These are phyloP conservation scores for Catocala fraxini DNA, from an alignment of 2,888 invertebrate genomes.

Conservation along the genomic window DNA sequence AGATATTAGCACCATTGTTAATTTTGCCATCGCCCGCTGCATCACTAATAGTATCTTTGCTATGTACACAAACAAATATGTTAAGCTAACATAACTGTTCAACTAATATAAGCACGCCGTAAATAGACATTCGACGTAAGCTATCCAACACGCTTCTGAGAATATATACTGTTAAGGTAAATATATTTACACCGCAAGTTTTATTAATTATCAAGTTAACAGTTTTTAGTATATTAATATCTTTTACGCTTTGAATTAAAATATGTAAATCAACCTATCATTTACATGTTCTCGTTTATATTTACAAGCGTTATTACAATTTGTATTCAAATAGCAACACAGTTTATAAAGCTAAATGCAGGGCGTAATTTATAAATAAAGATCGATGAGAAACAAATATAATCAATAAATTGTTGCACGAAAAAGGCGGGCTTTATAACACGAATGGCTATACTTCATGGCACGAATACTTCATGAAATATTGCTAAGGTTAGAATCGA, in stretches of 20 bases:
- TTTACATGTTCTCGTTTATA: conserved; percentile 14
- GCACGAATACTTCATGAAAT: conserved; percentile 17
- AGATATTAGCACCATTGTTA: conserved; percentile 9
- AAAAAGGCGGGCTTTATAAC: conserved; percentile 35
- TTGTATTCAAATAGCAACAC: conserved; percentile 17
- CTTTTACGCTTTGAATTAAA: conserved; percentile 12
- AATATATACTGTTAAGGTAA: too few species aligned
- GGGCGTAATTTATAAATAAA: conserved; percentile 22
- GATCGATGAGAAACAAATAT: conserved; percentile 30
- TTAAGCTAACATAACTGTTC: too few species aligned
- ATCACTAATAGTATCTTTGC: too few species aligned
- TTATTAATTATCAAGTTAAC: conserved; percentile 2
- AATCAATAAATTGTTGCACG: conserved; percentile 33
- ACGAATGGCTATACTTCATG: conserved; percentile 12
- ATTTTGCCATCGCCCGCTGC: too few species aligned
- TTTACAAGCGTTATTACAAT: conserved; percentile 17
- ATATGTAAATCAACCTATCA: conserved; percentile 14
- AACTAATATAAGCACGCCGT: too few species aligned
- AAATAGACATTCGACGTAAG: too few species aligned
- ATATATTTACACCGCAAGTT: too few species aligned
- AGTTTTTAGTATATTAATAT: conserved; percentile 5
- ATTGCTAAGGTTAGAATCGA: neutral
- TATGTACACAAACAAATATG: too few species aligned
- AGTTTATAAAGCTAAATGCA: conserved; percentile 21
- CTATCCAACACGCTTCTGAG: too few species aligned